Conservation (phyloP, 2,888 invertebrate genomes). For the Tachystola acroxantha region DNA sequence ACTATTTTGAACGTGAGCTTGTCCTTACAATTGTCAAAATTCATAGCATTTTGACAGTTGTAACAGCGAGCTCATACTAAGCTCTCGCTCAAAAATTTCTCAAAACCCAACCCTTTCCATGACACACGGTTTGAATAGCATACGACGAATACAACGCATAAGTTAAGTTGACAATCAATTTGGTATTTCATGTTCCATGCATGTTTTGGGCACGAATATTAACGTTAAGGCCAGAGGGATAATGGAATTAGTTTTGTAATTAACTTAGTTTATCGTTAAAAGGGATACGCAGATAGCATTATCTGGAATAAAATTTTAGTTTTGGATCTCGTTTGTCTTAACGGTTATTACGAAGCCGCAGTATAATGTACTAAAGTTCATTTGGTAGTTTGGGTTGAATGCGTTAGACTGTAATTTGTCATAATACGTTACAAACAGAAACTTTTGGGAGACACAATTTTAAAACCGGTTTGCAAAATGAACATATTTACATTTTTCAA, state of each 20-base stretch:
- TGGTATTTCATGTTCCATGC: slow-evolving; percentile 10
- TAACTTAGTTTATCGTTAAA: slow-evolving; percentile 52
- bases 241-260: slow-evolving; percentile 61
- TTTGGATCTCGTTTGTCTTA: slow-evolving; percentile 29
- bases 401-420: background rate
- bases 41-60: too few species aligned
- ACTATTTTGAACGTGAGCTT: too few species aligned
- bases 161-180: slow-evolving; percentile 14
- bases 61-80: too few species aligned
- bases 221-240: slow-evolving; percentile 20
- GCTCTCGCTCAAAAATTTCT: too few species aligned
- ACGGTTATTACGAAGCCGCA: slow-evolving; percentile 25
- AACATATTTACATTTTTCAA: too few species aligned
- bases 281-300: slow-evolving; percentile 43
- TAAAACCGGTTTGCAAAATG: too few species aligned
- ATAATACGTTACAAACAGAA: too few species aligned
- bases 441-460: too few species aligned
- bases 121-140: too few species aligned
- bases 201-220: slow-evolving; percentile 11
- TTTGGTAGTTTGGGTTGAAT: slow-evolving; percentile 16
- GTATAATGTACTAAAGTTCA: slow-evolving; percentile 26
- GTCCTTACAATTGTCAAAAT: too few species aligned
- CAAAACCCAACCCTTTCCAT: too few species aligned
- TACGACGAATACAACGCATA: too few species aligned
- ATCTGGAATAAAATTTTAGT: slow-evolving; percentile 43